A percentile compares a stretch with the other conserved stretches of the same genome.
Evolutionary conservation across 1,140 invertebrate genomes (phyloP).

Genomic region (Calosoma granatense): DNA sequence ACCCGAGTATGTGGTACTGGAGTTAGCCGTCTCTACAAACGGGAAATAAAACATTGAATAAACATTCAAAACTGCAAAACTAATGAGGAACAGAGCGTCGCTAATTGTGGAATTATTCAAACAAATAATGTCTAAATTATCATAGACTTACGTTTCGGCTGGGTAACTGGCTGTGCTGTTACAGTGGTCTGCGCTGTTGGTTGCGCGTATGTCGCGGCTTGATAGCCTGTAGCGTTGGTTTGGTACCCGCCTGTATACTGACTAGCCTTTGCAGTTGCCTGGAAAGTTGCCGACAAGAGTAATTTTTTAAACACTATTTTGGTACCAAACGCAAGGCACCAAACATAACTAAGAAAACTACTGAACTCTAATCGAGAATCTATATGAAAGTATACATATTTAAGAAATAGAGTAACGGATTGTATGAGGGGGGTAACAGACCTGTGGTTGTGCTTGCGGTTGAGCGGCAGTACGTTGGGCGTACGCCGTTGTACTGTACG

Average conservation of each 20-base stretch:
- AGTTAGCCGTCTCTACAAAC: constrained; percentile 37
- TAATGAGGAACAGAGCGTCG: neutral
- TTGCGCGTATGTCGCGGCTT: constrained; percentile 33
- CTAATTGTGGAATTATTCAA: neutral
- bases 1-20: constrained; percentile 60
- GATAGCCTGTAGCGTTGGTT: constrained; percentile 32
- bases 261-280: constrained; percentile 30
- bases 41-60: neutral
- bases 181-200: constrained; percentile 32
- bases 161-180: constrained; percentile 34
- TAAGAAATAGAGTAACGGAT: too few species aligned
- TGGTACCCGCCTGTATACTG: constrained; percentile 36
- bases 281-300: constrained; percentile 7
- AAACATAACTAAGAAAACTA: neutral
- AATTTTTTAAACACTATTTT: neutral
- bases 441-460: constrained; percentile 33
- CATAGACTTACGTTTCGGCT: constrained; percentile 34
- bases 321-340: neutral
- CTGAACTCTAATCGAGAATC: neutral
- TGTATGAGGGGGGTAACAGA: neutral
- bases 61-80: constrained; percentile 10
- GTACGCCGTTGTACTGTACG: constrained; percentile 45
- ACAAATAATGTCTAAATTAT: neutral
- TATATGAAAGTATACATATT: too few species aligned
- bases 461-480: constrained; percentile 35